Percentiles rank a stretch among this genome's conserved stretches.
phyloP scores from a whole-genome alignment of 2,113 vertebrate species.

The Pandion haliaetus region DNA sequence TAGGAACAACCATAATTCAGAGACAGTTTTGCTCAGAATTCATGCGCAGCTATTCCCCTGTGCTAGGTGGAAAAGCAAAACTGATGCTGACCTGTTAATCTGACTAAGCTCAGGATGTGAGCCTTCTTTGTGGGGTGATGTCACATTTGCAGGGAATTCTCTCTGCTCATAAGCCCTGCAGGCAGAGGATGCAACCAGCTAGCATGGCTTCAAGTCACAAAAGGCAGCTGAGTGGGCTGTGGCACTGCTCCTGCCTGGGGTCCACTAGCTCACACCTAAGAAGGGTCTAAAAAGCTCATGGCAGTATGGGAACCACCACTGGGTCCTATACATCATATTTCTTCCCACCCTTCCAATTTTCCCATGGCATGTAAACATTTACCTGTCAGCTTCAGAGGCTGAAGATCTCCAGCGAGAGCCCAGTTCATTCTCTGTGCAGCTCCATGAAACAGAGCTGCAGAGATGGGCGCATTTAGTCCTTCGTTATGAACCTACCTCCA shows the following conservation, averaged over 20 bases:
- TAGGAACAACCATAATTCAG: fast-evolving
- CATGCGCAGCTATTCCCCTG: background rate
- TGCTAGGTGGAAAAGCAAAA: background rate
- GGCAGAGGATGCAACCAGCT: background rate
- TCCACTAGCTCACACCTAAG: fast-evolving
- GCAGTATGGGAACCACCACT: background rate
- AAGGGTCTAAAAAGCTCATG: background rate
- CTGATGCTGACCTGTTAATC: background rate
- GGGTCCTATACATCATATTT: background rate
- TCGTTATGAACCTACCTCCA: background rate
- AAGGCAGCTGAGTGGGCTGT: background rate
- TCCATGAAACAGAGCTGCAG: background rate
- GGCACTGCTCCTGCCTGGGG: background rate
- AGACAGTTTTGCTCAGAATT: background rate
- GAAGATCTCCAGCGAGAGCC: background rate
- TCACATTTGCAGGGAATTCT: background rate
- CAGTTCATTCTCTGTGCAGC: background rate
- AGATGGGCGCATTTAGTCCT: background rate
- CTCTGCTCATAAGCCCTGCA: background rate
- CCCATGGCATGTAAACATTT: background rate
- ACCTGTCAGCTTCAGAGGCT: background rate
- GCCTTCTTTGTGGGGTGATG: background rate
- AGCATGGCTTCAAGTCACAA: background rate
- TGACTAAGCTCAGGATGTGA: background rate
- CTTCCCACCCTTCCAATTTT: background rate